These are phyloP conservation scores for Aproaerema taeniolella DNA, from an alignment of 2,888 invertebrate species.

Conservation along the genomic window DNA sequence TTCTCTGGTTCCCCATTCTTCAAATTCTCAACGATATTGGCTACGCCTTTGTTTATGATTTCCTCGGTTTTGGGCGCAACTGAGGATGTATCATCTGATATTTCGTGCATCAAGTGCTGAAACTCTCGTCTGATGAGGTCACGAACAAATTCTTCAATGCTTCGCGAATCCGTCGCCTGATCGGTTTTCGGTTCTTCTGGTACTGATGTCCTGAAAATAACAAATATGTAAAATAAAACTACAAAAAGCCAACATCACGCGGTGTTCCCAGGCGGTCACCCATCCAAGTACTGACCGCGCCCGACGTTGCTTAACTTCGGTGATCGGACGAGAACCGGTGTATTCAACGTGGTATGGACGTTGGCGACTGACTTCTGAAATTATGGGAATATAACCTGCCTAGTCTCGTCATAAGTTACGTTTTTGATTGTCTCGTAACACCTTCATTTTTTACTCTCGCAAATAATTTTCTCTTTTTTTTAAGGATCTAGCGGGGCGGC, in stretches of 20 bases:
- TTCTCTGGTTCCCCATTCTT: slow-evolving; percentile 30
- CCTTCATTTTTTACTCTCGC: too few species aligned
- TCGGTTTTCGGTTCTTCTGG: slow-evolving; percentile 28
- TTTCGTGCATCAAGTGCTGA: slow-evolving; percentile 49
- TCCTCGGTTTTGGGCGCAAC: slow-evolving; percentile 39
- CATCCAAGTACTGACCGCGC: slow-evolving; percentile 55
- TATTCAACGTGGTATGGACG: slow-evolving; percentile 55
- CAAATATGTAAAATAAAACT: slow-evolving; percentile 12
- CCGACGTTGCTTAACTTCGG: slow-evolving; percentile 51
- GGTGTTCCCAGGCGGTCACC: slow-evolving; percentile 47
- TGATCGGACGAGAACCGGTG: slow-evolving; percentile 54
- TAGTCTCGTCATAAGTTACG: too few species aligned
- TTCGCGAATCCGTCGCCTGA: slow-evolving; percentile 58
- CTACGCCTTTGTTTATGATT: slow-evolving; percentile 48
- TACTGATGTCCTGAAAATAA: slow-evolving; percentile 19
- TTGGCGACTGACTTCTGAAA: slow-evolving; percentile 44
- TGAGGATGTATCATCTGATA: slow-evolving; percentile 40
- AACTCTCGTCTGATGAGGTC: slow-evolving; percentile 62
- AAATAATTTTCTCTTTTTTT: too few species aligned
- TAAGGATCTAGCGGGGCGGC: too few species aligned
- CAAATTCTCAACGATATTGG: slow-evolving; percentile 52
- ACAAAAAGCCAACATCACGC: slow-evolving; percentile 35
- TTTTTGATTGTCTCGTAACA: too few species aligned
- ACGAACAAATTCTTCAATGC: slow-evolving; percentile 62
- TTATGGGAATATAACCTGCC: too few species aligned